Evolutionary conservation across 2,113 vertebrate genomes (phyloP).

Genomic region (Gymnarchus niloticus): DNA sequence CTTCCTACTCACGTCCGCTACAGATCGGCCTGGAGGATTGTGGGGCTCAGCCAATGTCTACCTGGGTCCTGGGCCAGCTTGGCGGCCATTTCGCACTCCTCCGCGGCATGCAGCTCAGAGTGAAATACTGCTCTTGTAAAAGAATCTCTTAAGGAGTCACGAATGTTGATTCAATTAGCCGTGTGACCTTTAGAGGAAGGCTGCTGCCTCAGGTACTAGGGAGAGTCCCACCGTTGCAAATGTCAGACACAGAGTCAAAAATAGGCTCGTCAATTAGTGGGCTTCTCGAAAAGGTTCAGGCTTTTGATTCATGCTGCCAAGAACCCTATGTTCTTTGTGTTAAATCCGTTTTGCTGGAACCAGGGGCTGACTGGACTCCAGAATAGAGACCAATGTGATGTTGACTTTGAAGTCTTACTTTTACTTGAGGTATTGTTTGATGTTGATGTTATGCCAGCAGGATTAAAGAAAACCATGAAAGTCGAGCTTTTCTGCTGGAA

Average conservation of each 20-base stretch:
- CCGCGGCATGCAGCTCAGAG: neutral
- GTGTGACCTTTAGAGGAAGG: neutral
- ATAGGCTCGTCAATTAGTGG: neutral
- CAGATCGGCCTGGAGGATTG: neutral
- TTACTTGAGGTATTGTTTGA: neutral
- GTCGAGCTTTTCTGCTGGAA: conserved; percentile 8
- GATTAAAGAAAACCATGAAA: conserved; percentile 18
- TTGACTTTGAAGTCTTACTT: conserved; percentile 1
- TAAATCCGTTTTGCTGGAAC: neutral
- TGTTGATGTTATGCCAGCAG: neutral
- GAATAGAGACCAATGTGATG: conserved; percentile 2
- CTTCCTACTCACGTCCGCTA: neutral
- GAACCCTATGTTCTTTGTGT: neutral
- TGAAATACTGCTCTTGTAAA: no score
- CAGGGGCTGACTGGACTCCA: neutral
- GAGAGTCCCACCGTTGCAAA: neutral
- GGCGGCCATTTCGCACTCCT: neutral
- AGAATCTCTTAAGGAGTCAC: no score
- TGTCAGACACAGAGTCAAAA: neutral
- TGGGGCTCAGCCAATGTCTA: neutral
- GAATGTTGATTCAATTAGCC: no score
- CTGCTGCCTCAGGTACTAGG: neutral
- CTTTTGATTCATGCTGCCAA: neutral
- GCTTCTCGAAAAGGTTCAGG: no score
- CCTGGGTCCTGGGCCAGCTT: neutral